These are phyloP conservation scores for Timandra comae DNA, from an alignment of 2,888 invertebrate genomes.

Conservation along the genomic window DNA sequence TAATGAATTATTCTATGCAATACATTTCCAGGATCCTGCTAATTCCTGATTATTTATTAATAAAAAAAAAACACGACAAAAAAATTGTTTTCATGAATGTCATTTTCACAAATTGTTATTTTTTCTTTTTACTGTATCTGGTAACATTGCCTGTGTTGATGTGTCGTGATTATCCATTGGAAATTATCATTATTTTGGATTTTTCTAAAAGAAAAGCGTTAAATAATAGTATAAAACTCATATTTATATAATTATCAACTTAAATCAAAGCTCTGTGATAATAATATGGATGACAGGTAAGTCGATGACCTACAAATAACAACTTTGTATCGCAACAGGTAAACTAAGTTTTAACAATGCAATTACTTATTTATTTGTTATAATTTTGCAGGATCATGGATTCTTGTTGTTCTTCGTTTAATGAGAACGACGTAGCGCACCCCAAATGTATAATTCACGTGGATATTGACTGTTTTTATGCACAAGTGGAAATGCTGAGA, in stretches of 20 bases:
- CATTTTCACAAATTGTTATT: too few relatives aligned
- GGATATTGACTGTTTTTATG: conserved; percentile 91
- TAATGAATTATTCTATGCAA: too few relatives aligned
- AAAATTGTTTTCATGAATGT: too few relatives aligned
- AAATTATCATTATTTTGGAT: conserved; percentile 70
- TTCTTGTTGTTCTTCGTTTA: conserved; percentile 59
- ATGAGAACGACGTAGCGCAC: conserved; percentile 69
- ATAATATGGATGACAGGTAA: conserved; percentile 65
- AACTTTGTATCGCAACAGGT: conserved; percentile 55
- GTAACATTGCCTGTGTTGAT: conserved; percentile 68
- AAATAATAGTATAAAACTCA: conserved; percentile 42
- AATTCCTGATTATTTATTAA: too few relatives aligned
- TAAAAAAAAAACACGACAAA: too few relatives aligned
- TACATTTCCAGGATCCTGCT: too few relatives aligned
- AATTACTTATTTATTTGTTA: conserved; percentile 52
- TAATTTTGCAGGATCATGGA: conserved; percentile 67
- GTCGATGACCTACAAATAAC: conserved; percentile 36
- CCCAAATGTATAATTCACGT: conserved; percentile 85
- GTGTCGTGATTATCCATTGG: conserved; percentile 72
- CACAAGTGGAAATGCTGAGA: conserved; percentile 88
- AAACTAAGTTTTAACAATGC: conserved; percentile 60
- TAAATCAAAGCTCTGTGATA: conserved; percentile 51
- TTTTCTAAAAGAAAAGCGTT: conserved; percentile 67
- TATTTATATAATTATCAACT: conserved; percentile 46
- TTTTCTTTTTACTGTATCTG: too few relatives aligned